phyloP scores from a whole-genome alignment of 1,140 invertebrate species.

The Bombus breviceps region DNA sequence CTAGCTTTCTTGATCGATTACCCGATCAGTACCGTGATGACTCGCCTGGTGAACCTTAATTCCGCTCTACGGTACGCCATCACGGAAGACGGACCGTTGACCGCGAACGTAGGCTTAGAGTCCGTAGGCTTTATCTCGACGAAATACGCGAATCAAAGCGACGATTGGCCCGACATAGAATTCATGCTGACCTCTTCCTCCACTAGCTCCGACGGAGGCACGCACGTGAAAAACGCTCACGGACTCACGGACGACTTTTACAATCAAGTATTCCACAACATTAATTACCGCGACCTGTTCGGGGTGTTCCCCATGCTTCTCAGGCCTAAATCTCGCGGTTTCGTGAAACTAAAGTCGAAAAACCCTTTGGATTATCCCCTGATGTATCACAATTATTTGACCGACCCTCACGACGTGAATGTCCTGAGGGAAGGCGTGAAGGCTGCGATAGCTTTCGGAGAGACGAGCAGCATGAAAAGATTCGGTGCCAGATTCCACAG shows the following conservation, averaged over 20 bases:
- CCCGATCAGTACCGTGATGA: conserved; percentile 89
- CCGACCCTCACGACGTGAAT: conserved; percentile 90
- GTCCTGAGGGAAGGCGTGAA: conserved; percentile 93
- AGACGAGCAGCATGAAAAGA: conserved; percentile 87
- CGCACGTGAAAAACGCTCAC: conserved; percentile 89
- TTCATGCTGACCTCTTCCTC: conserved; percentile 94
- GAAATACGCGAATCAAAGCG: conserved; percentile 91
- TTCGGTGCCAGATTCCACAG: conserved; percentile 90
- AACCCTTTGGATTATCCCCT: conserved; percentile 94
- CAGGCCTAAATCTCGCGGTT: conserved; percentile 92
- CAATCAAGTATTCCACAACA: conserved; percentile 87
- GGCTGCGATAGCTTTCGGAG: conserved; percentile 90
- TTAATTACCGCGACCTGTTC: conserved; percentile 89
- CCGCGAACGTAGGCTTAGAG: conserved; percentile 91
- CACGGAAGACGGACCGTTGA: conserved; percentile 91
- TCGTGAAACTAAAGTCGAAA: conserved; percentile 88
- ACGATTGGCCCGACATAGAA: conserved; percentile 95
- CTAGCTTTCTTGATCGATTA: conserved; percentile 91
- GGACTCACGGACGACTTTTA: conserved; percentile 91
- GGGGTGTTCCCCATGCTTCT: conserved; percentile 94
- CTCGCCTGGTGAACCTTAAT: conserved; percentile 89
- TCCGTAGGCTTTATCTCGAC: conserved; percentile 93
- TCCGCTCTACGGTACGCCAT: conserved; percentile 90
- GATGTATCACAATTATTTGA: conserved; percentile 95
- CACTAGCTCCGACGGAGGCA: conserved; percentile 90